phyloP scores from a whole-genome alignment of 2,113 vertebrate species.

The Tylochromis polylepis region DNA sequence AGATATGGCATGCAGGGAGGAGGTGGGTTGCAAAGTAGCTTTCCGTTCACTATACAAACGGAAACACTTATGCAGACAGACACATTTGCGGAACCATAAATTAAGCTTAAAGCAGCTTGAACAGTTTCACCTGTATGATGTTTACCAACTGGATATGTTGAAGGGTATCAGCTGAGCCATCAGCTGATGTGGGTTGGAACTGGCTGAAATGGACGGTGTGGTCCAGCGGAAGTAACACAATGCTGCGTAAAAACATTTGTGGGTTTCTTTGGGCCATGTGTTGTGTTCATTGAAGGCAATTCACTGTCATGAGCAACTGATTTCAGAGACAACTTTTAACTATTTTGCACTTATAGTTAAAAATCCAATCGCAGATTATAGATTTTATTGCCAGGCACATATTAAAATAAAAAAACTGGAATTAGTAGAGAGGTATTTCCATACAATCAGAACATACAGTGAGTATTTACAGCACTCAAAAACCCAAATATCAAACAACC shows the following conservation, averaged over 20 bases:
- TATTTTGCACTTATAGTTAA: no score
- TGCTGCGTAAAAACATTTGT: background rate
- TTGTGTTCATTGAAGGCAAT: background rate
- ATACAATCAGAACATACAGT: no score
- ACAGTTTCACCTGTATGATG: background rate
- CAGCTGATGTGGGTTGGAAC: background rate
- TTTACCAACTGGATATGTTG: background rate
- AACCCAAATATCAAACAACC: fast-evolving
- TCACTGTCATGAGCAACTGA: no score
- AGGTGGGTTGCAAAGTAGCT: background rate
- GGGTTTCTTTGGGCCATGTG: background rate
- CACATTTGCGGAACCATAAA: background rate
- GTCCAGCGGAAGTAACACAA: background rate
- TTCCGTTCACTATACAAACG: background rate
- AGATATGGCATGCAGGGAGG: background rate
- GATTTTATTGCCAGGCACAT: no score
- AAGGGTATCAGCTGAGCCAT: background rate
- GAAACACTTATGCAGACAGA: background rate
- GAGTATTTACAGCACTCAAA: background rate
- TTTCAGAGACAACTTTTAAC: no score
- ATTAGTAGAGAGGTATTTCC: no score
- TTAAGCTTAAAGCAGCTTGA: background rate
- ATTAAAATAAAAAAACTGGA: no score
- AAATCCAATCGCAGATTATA: no score
- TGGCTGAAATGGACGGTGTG: background rate